Base-by-base conservation (phyloP, 2,888 invertebrate genomes). In the Pogonocherus hispidulus region DNA sequence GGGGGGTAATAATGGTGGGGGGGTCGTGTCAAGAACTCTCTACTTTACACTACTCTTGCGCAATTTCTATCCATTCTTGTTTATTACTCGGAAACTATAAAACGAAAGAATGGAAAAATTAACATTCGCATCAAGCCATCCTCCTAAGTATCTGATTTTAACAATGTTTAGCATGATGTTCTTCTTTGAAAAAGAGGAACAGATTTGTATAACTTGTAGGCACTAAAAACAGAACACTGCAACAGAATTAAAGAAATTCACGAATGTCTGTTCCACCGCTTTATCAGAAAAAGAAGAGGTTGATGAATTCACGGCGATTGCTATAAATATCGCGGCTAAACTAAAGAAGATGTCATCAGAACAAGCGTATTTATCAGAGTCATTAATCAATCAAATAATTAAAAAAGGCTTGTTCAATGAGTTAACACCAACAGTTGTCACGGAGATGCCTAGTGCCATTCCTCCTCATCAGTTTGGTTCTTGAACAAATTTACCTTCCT, bases 301-400 rank as follows among this genome's bases (percentile, higher is more conserved):
- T 62, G 62, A 62, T 62, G 37, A 62, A 49, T 60, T 35, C 2
- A 60, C 20, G 60, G 47, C 60, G 23, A 27, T 22, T 60, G 44
- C 32, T 44, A 49, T 60, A 32, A 60, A 60, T 44, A 60, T 60
- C 32, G 47, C 47, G 9, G 16, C 60, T 3, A 60, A 60, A 44
- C 23, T 60, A 35, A 60, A 60, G 46, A 60, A 60, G 46, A 60
- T 47, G 32, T 8, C 27, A 49, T 16, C 60, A 37, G 32, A 60
- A 49, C 60, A 49, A 60, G 59, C 47, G 9, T 60, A 60, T 60
- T 60, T 60, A 47, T 37, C 37, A 3, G 2, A 37, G 37, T 37
- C 37, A 37, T 37, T 37, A 37, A 37, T 37, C 37, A 37, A 37
- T 37, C 37, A 37, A 37, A 37, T 37, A 37, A 37, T 37, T 37